Base-by-base conservation (phyloP, 2,888 invertebrate species). In the Eupithecia exiguata region DNA sequence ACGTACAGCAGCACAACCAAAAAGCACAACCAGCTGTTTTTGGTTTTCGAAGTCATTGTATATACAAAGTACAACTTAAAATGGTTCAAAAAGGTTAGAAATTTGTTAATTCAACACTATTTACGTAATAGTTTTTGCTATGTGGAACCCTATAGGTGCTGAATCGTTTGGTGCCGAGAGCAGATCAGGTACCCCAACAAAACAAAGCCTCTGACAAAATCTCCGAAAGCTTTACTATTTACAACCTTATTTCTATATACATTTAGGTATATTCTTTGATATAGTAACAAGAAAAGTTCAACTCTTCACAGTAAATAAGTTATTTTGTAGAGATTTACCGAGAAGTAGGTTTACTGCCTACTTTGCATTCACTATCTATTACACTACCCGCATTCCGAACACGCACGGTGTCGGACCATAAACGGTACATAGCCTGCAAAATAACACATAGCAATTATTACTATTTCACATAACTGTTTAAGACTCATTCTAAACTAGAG, bases 391-490 rank as follows among this genome's bases (percentile, higher is more conserved):
- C 58, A 58, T 58, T 58, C 58, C 25, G 0, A 14, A 12, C 58
- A 58, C 58, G 58, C 58, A 58, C 25, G 5, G 25, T 25, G 58
- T 5, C 5, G 14, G 58, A 25, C 58, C 58, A 25, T 58, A 58
- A 58, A 14, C 14, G 5, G 25, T 5, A 58, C 21, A 53, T 5
- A 25, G 25, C 58, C 58, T 25, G 58, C 58, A 25, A 53, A 53
- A 58, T 58, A 14, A 58, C 4, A 58, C 58, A 58, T n/a, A 5
- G 25, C 25, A 58, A 58, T 58, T 12, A 58, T 58, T 25, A 58
- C 58, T 58, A 58, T 58, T 58, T 21, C 21, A 58, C 21, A 58
- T 5, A 58, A 58, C 58, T 58, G 58, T 58, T 53, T 21, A 58
- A 12, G 58, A 0, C 30, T 25, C 1, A 21, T 58, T 58, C 58